Conservation (phyloP, 30 jellyfish, hydroid and myxozoan genomes). For the Hydractinia echinata region DNA sequence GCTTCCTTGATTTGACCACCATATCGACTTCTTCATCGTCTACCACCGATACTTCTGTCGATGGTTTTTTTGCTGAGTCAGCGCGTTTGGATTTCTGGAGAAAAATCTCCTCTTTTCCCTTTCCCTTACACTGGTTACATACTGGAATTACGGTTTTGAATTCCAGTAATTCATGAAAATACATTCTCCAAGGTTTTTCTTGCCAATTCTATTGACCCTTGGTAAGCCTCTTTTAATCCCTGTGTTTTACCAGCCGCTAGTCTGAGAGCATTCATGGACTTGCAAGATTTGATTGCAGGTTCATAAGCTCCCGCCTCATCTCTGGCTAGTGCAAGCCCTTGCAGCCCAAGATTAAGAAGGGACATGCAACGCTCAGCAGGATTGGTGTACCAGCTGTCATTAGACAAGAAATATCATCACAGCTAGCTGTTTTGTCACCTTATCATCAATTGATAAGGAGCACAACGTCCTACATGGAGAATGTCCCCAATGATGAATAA, state of each 20-base stretch:
- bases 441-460: conserved; percentile 2
- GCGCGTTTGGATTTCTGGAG: not conserved
- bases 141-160: conserved; percentile 16
- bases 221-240: not conserved
- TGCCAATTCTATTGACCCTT: no score
- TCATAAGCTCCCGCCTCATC: conserved; percentile 29
- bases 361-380: conserved; percentile 19
- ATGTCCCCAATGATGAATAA: not conserved
- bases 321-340: conserved; percentile 27
- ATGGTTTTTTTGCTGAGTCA: no score
- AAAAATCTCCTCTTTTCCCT: not conserved
- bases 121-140: conserved; percentile 15
- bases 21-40: no score
- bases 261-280: conserved; percentile 22
- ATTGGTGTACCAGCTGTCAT: conserved; percentile 25
- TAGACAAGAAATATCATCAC: no score
- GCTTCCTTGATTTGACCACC: no score
- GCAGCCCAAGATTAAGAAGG: conserved; percentile 9
- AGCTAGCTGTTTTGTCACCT: no score
- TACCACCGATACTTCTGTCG: no score
- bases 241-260: not conserved
- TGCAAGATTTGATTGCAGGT: conserved; percentile 7
- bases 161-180: no score
- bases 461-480: not conserved
- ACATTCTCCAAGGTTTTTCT: no score